Evolutionary conservation across 2,888 invertebrate genomes (phyloP), one percentile per base, ranked within the genome.

Genomic region (Amblyteles armatorius): DNA sequence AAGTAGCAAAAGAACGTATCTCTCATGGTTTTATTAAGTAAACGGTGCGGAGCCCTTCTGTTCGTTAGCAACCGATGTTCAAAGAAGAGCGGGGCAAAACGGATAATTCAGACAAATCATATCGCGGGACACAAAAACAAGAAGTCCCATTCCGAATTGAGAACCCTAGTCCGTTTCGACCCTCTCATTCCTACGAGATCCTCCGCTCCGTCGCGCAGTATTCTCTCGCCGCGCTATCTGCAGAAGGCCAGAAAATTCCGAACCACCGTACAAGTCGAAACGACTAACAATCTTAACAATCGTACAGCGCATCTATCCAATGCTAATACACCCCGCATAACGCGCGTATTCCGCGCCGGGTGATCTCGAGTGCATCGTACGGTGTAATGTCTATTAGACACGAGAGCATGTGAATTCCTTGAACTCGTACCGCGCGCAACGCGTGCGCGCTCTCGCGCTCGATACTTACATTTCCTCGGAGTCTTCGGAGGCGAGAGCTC

Each of bases 361-460:
- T 29, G 55, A 77, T 57, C 67, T 72, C 77, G 60, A 71, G 67
- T 50, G 65, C 67, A 65, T 67, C 77, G 71, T 48, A 72, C 65
- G 71, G 44, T 77, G 44, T 69, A 76, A 82, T 78, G 57, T 50
- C 63, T 67, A 82, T 72, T 82, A 78, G 57, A 57, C 55, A 82
- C 72, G 72, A 65, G 57, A 69, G 22, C 19, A 63, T 19, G 50
- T 44, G 71, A 82, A 72, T 82, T 57, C 72, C 77, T 67, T 40
- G 44, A 72, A 72, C 26, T 33, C 36, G 67, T 44, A 6, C 69
- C 29, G 57, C 68, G 44, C 44, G 6, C 40, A 55, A 60, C 60
- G 60, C 26, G 52, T 4, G 40, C 36, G 29, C 16, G 36, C 11
- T 6, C 22, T 7, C 11, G 60, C 48, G 11, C 50, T 22, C 60